A percentile compares a stretch with the other conserved stretches of the same genome.
Evolutionary conservation across 2,888 invertebrate genomes (phyloP).

Genomic region (Harpalus rufipes): DNA sequence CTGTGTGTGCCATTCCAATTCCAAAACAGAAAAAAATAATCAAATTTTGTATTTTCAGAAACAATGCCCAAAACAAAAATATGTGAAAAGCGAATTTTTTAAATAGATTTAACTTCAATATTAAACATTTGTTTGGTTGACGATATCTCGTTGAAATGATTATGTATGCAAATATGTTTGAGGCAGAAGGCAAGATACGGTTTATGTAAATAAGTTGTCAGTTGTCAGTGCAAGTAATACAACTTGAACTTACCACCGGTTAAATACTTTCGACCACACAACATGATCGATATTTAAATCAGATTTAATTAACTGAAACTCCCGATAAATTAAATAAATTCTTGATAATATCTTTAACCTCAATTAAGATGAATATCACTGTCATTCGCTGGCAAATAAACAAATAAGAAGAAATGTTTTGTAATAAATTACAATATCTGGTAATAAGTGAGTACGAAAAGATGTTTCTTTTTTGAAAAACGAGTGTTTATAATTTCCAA

Average conservation of each 20-base stretch:
- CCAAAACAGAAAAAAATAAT: too few relatives aligned
- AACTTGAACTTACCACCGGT: constrained; percentile 23
- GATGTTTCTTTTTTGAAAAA: constrained; percentile 36
- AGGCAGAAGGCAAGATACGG: constrained; percentile 12
- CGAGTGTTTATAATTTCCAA: constrained; percentile 43
- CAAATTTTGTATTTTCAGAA: too few relatives aligned
- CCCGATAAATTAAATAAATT: constrained; percentile 22
- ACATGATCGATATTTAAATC: constrained; percentile 61
- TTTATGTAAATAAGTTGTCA: constrained; percentile 50
- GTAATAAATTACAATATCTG: constrained; percentile 1
- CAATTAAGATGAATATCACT: constrained; percentile 21
- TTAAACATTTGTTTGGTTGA: constrained; percentile 4
- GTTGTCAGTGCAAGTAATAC: not conserved
- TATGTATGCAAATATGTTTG: constrained; percentile 40
- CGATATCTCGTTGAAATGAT: constrained; percentile 16
- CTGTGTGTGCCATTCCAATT: too few relatives aligned
- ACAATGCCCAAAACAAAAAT: too few relatives aligned
- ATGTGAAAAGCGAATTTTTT: too few relatives aligned
- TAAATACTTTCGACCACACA: constrained; percentile 58
- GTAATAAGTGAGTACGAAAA: constrained; percentile 24
- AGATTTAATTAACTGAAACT: constrained; percentile 49
- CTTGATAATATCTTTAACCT: not conserved
- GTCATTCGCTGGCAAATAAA: not conserved
- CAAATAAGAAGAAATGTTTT: not conserved
- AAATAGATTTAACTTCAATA: not conserved